phyloP scores from a whole-genome alignment of 2,113 vertebrate genomes.

The Oncorhynchus keta region DNA sequence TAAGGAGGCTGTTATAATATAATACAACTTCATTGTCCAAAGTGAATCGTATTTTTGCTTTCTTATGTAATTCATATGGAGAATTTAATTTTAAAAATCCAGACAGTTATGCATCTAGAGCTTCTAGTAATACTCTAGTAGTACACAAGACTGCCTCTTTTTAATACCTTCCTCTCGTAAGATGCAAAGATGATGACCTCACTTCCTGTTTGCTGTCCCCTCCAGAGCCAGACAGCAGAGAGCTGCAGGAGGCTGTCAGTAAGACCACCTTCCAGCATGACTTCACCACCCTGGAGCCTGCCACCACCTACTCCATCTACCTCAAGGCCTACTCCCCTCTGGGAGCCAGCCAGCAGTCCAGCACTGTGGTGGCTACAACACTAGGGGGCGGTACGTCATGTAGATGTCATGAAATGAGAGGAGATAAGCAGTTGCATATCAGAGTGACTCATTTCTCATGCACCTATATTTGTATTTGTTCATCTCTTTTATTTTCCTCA shows the following conservation, averaged over 20 bases:
- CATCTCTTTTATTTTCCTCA: background rate
- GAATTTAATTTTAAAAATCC: no score
- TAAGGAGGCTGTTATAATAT: slow-evolving; percentile 28
- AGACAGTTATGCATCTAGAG: no score
- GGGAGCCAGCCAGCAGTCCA: slow-evolving; percentile 71
- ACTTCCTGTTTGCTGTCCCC: background rate
- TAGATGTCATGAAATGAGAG: background rate
- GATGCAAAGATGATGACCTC: background rate
- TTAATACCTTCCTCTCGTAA: background rate
- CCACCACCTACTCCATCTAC: slow-evolving; percentile 71
- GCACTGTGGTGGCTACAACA: slow-evolving; percentile 60
- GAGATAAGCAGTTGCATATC: background rate
- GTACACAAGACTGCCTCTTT: background rate
- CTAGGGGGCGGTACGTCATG: slow-evolving; percentile 60
- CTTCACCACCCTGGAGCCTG: slow-evolving; percentile 67
- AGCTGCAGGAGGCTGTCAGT: slow-evolving; percentile 77
- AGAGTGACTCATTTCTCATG: background rate
- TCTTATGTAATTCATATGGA: background rate
- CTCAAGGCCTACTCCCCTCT: slow-evolving; percentile 70
- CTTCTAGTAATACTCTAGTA: no score
- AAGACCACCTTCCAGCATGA: slow-evolving; percentile 70
- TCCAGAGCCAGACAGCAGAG: slow-evolving; percentile 66
- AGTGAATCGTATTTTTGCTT: no score
- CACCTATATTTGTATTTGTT: background rate
- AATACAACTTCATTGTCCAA: no score